Base-by-base conservation (phyloP, 2,888 invertebrate species). In the Platycnemis pennipes region DNA sequence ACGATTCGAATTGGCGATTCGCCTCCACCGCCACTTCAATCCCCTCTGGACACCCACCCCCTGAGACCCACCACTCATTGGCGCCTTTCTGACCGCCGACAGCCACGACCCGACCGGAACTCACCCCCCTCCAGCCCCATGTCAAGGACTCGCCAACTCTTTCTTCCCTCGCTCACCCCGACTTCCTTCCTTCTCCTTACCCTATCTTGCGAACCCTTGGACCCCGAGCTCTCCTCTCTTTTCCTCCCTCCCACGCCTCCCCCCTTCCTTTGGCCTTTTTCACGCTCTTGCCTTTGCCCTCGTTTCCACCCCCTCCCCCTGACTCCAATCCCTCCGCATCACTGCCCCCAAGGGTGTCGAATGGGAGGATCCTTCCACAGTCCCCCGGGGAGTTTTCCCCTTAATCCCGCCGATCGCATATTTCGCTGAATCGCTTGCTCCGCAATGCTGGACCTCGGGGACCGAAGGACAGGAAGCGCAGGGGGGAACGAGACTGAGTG, bases 401-500 rank as follows among this genome's bases (percentile, higher is more conserved):
- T 44, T 91, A 69, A 91, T 91, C 91, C 91, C 45, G 69, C 56
- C 56, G 89, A 89, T 89, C 89, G 56, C 91, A 91, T 91, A 91
- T 91, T 63, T 91, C 91, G 89, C 89, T 53, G 53, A 89, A 89
- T 89, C 89, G 91, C 91, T 91, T 91, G 91, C 69, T 91, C 91
- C 45, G n/a, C 91, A 45, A 42, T 37, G 46, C 53, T 56, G 87
- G 87, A 42, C 91, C 91, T 91, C 69, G 63, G 91, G 91, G 63
- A 91, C 89, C 91, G 77, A 77, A 37, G 77, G 31, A 37, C 77
- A 13, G 16, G 77, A 77, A 37, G 77, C 7, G 37, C 77, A 16
- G 11, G 13, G 77, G 37, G 26, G 63, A 2, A 77, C 77, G 77
- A 16, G 63, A 63, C 26, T 11, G 63, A 63, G 63, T n/a, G 77